Evolutionary conservation across 2,888 invertebrate genomes (phyloP).

Genomic region (Steinernema carpocapsae): DNA sequence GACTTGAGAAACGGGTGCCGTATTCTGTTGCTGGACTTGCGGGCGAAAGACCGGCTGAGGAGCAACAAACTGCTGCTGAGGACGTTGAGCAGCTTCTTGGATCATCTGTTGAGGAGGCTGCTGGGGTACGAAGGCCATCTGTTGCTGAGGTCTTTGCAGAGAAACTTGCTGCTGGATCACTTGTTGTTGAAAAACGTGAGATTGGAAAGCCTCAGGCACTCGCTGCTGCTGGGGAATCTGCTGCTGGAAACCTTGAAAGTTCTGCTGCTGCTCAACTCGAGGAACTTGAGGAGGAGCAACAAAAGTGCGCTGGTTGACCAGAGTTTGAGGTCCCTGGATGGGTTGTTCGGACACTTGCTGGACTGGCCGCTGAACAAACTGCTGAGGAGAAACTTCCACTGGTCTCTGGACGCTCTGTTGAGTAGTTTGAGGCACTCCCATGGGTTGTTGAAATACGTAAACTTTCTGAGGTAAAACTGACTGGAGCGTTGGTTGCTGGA

Average conservation of each 20-base stretch:
- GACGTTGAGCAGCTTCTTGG: conserved; percentile 9
- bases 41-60: conserved; percentile 5
- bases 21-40: neutral
- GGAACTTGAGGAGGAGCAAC: conserved; percentile 9
- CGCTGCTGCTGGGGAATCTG: neutral
- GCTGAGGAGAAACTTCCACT: neutral
- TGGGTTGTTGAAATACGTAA: neutral
- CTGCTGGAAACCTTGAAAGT: neutral
- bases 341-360: neutral
- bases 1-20: neutral
- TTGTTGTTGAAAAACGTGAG: neutral
- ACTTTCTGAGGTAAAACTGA: no score
- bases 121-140: conserved; percentile 25
- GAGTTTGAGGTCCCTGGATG: neutral
- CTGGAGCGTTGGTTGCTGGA: neutral
- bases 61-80: conserved; percentile 25
- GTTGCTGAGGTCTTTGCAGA: conserved; percentile 25
- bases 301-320: neutral
- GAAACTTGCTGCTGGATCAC: conserved; percentile 2
- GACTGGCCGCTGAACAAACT: conserved; percentile 12
- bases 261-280: neutral
- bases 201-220: neutral
- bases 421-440: neutral
- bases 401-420: neutral
- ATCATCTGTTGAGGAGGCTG: neutral